These are phyloP conservation scores for Mercenaria mercenaria DNA, from an alignment of 1,140 invertebrate species.

Conservation along the genomic window DNA sequence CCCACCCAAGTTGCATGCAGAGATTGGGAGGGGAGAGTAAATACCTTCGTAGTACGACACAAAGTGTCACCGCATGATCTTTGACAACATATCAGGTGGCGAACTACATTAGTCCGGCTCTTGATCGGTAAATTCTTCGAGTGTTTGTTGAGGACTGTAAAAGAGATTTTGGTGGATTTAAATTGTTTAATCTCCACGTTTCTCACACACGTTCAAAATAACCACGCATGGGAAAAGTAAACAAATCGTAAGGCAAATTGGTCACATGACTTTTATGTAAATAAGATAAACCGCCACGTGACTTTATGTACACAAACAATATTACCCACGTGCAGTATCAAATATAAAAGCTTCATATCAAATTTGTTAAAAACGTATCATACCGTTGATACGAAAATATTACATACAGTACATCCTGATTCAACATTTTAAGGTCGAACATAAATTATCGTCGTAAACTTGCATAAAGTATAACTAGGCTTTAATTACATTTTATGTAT, in stretches of 20 bases:
- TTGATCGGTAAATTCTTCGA: constrained; percentile 13
- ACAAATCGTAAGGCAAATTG: constrained; percentile 19
- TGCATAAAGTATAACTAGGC: too few relatives aligned
- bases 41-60: background rate
- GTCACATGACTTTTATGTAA: constrained; percentile 51
- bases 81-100: background rate
- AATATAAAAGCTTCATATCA: too few relatives aligned
- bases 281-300: constrained; percentile 54
- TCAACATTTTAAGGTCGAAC: too few relatives aligned
- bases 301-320: constrained; percentile 39
- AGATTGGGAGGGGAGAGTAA: background rate
- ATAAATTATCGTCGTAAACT: too few relatives aligned
- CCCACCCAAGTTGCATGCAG: too few relatives aligned
- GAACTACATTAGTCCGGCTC: background rate
- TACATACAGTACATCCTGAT: too few relatives aligned
- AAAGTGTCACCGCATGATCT: background rate
- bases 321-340: constrained; percentile 30
- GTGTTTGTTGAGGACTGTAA: constrained; percentile 49
- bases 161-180: constrained; percentile 47
- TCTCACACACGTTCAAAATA: constrained; percentile 45
- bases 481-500: too few relatives aligned
- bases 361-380: too few relatives aligned
- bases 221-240: constrained; percentile 57
- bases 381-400: too few relatives aligned
- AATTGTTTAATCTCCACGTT: constrained; percentile 27